Evolutionary conservation across 2,888 invertebrate species (phyloP).

Genomic region (Lochmaea crataegi): DNA sequence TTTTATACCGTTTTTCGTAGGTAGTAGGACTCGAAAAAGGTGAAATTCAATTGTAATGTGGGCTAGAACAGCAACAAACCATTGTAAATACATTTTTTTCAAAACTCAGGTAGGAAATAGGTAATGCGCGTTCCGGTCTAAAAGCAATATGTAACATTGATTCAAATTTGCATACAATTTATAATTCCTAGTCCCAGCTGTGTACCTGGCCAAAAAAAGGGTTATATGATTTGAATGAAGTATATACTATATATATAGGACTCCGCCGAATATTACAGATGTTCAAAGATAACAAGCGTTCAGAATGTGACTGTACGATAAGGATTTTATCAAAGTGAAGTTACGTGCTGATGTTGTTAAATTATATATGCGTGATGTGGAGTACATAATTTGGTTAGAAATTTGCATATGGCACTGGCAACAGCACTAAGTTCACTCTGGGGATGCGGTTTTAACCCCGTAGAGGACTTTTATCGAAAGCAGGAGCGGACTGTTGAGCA

Average conservation of each 20-base stretch:
- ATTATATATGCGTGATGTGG: constrained; percentile 64
- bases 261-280: constrained; percentile 51
- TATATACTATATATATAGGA: constrained; percentile 38
- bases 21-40: constrained; percentile 10
- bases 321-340: background rate
- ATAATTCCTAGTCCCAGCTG: constrained; percentile 50
- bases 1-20: background rate
- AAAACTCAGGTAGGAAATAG: constrained; percentile 33
- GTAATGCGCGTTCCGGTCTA: constrained; percentile 51
- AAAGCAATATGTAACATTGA: constrained; percentile 56
- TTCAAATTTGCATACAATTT: constrained; percentile 57
- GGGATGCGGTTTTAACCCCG: constrained; percentile 45
- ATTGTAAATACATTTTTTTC: constrained; percentile 32
- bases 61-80: constrained; percentile 31
- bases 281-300: constrained; percentile 52
- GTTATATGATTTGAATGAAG: constrained; percentile 45
- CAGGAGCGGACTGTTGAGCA: constrained; percentile 41
- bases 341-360: constrained; percentile 42
- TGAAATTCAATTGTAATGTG: constrained; percentile 21
- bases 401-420: constrained; percentile 65
- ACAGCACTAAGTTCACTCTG: constrained; percentile 44
- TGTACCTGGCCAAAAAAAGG: constrained; percentile 47
- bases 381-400: constrained; percentile 65
- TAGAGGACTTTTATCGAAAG: constrained; percentile 34
- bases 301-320: constrained; percentile 12